Evolutionary conservation across 1,140 invertebrate species (phyloP).

Genomic region (Megalonaias nervosa): DNA sequence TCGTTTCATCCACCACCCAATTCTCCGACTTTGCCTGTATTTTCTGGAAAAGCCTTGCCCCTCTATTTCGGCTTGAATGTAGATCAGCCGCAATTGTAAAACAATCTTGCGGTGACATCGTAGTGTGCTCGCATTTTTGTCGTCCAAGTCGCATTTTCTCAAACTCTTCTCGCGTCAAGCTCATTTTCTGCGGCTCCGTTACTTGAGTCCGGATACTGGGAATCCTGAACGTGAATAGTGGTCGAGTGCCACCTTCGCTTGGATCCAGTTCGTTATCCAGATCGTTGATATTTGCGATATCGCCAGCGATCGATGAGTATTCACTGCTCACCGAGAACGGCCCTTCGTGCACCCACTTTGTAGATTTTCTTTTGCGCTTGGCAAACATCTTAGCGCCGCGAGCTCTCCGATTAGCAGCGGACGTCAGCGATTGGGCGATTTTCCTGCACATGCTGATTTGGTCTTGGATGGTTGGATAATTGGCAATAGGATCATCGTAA

Average conservation of each 20-base stretch:
- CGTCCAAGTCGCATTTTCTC: constrained; percentile 46
- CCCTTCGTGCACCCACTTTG: constrained; percentile 94
- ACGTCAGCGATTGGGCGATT: constrained; percentile 92
- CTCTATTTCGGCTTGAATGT: constrained; percentile 65
- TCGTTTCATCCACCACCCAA: constrained; percentile 86
- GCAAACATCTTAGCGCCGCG: constrained; percentile 97
- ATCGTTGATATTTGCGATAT: constrained; percentile 44
- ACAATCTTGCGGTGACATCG: constrained; percentile 50
- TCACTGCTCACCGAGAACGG: constrained; percentile 76
- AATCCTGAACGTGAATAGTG: constrained; percentile 54
- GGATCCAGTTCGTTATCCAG: constrained; percentile 51
- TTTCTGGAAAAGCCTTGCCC: constrained; percentile 89
- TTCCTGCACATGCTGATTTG: constrained; percentile 92
- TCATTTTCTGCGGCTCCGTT: constrained; percentile 46
- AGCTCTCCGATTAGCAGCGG: constrained; percentile 91
- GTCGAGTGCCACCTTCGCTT: constrained; percentile 50
- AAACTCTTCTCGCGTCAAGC: constrained; percentile 53
- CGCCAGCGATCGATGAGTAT: constrained; percentile 36
- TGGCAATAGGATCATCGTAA: constrained; percentile 82
- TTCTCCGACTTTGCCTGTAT: constrained; percentile 88
- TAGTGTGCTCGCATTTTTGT: constrained; percentile 49
- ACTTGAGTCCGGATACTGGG: constrained; percentile 49
- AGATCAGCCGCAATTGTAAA: constrained; percentile 56
- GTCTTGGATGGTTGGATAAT: constrained; percentile 95
- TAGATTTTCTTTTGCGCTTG: constrained; percentile 91